phyloP scores from a whole-genome alignment of 2,888 invertebrate genomes.

The Megamerina dolium region DNA sequence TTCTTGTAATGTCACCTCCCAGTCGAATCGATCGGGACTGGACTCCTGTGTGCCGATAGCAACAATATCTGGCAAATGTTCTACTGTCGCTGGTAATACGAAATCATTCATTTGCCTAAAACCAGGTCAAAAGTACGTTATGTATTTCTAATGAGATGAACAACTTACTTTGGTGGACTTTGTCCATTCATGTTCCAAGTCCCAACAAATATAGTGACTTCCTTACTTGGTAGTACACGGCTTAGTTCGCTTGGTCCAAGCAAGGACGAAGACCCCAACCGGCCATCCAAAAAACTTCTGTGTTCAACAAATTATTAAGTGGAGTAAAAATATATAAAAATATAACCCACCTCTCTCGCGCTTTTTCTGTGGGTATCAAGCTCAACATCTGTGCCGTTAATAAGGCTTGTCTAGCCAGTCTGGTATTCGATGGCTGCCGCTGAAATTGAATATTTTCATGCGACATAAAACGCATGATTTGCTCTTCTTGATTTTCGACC shows the following conservation, averaged over 20 bases:
- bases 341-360: slow-evolving; percentile 75
- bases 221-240: slow-evolving; percentile 77
- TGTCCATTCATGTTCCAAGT: slow-evolving; percentile 98
- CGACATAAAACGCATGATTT: slow-evolving; percentile 39
- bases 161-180: slow-evolving; percentile 66
- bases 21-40: slow-evolving; percentile 76
- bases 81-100: slow-evolving; percentile 75
- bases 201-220: slow-evolving; percentile 82
- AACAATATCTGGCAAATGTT: slow-evolving; percentile 84
- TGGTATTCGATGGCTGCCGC: slow-evolving; percentile 33
- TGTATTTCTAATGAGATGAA: not conserved
- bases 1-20: slow-evolving; percentile 88
- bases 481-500: slow-evolving; percentile 18
- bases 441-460: slow-evolving; percentile 44
- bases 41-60: slow-evolving; percentile 93
- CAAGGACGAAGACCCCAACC: slow-evolving; percentile 72
- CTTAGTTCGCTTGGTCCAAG: slow-evolving; percentile 80
- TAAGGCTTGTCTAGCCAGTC: slow-evolving; percentile 61
- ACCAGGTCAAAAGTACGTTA: slow-evolving; percentile 12
- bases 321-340: not conserved
- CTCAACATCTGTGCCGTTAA: slow-evolving; percentile 75
- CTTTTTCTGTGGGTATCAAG: slow-evolving; percentile 76
- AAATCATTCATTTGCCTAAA: slow-evolving; percentile 80
- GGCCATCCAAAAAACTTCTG: slow-evolving; percentile 74
- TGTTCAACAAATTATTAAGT: slow-evolving; percentile 9